Base-by-base conservation (phyloP, 37 sponge, comb jelly and placozoan species). In the Theonella swinhoei region DNA sequence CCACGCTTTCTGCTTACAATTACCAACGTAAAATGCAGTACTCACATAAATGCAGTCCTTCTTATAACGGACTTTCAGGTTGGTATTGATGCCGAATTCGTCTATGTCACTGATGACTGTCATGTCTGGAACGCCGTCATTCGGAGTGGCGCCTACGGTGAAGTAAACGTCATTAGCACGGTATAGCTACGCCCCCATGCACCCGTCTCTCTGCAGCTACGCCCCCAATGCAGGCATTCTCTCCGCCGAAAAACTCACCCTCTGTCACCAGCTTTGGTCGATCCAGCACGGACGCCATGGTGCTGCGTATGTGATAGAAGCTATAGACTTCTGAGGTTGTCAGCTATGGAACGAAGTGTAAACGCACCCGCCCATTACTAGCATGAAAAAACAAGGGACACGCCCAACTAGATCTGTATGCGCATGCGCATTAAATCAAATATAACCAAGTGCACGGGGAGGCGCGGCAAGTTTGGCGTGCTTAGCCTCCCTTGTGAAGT, bases 111-210 rank as follows among this genome's bases (percentile, higher is more conserved):
- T 94, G 84, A 96, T 91, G 35, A 93, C 87, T 3, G 97, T 96
- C 97, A 96, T 96, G 82, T 96, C 97, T 4, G 94, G 97, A 0
- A 96, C 97, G 17, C 97, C 97, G 81, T 96, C 97, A 36, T 75
- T 54, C 19, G 97, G 97, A 62, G 62, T 79, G n/a, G 97, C 97
- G 47, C 97, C 95, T 92, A 76, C 76, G 34, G 33, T 24, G 30
- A 72, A 17, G 30, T 39, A 35, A 9, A 72, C 39, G 7, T 38
- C 11, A 5, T 11, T 9, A 32, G 39, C 7, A 24, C 9, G 25
- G 17, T 25, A 68, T 32, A 85, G 88, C 83, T 81, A 88, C 81
- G 83, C 83, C 89, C 83, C 84, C 75, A 25, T 68, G 3, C 4
- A 36, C 14, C 47, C 25, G 58, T 41, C 20, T 19, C 64, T 20